Base-by-base conservation (phyloP, 2,888 invertebrate species). In the Drosophila mulleri region DNA sequence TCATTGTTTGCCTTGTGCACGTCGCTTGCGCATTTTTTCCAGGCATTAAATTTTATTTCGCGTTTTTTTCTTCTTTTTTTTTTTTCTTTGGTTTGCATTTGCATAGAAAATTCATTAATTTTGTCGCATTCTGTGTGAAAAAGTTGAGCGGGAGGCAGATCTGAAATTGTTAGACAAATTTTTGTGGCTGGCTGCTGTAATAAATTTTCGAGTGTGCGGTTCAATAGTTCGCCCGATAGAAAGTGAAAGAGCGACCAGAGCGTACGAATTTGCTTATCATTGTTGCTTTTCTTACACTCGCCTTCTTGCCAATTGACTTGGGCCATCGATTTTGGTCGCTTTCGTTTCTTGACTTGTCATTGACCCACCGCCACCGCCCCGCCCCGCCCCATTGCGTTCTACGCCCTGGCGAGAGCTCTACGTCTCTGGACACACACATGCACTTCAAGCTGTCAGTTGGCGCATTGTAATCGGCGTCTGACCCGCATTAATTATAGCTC, bases 101-200 rank as follows among this genome's bases (percentile, higher is more conserved):
- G 90, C 87, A 88, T 88, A 83, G 85, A 78, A 88, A 88, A 82
- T 82, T 89, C 89, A 90, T 88, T 88, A 90, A 90, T 88, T 89
- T 82, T 89, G 80, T 78, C 71, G 79, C 70, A 32, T 50, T 42
- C 45, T 47, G 59, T 41, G 39, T 35, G 23, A 53, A 53, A 53
- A 53, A 37, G 23, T 16, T 53, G 16, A 41, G 37, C 9, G 20
- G 20, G 26, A 26, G 47, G 47, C 47, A 29, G 48, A 29, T 9
- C 48, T 9, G 50, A 68, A 73, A 81, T 88, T 79, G 84, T 67
- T 72, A 78, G 84, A 85, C 84, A 86, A 85, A 85, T 85, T 85
- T 72, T 60, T 86, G 87, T 68, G 84, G 84, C 84, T 81, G 75
- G 72, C 75, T 83, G 72, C 63, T 72, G 75, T 81, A 86, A 83